Percentiles rank a stretch among this genome's conserved stretches.
Conservation (phyloP, 2,113 vertebrate species). For the Proteles cristata region DNA sequence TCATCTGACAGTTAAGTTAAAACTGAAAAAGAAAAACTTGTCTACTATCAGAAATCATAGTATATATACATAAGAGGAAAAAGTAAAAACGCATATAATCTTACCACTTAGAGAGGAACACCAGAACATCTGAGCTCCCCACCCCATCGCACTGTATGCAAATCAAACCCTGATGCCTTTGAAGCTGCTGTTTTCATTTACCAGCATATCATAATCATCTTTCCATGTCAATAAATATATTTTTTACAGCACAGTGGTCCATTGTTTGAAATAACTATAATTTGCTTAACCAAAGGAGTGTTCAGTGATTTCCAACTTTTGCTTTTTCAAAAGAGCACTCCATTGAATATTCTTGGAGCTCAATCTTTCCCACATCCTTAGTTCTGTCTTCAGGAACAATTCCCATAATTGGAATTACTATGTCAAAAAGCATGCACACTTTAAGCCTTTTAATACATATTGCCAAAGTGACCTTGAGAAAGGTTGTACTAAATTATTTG, state of each 20-base stretch:
- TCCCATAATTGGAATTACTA: background rate
- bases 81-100: background rate
- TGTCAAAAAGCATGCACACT: slow-evolving; percentile 21
- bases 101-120: background rate
- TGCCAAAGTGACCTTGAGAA: slow-evolving; percentile 41
- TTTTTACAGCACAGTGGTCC: background rate
- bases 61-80: background rate
- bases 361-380: slow-evolving; percentile 20
- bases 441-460: background rate
- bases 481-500: background rate
- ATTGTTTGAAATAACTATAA: slow-evolving; percentile 31
- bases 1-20: background rate
- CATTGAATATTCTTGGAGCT: slow-evolving; percentile 5
- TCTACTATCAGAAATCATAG: background rate
- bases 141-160: background rate
- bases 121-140: rapidly evolving
- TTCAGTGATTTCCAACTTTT: slow-evolving; percentile 45
- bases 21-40: background rate
- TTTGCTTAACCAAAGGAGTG: slow-evolving; percentile 19
- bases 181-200: slow-evolving; percentile 1
- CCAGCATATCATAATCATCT: background rate
- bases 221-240: background rate
- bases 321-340: background rate
- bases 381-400: background rate
- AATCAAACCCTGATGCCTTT: background rate